Conservation (phyloP, 2,888 invertebrate species). For the Noctua janthina region DNA sequence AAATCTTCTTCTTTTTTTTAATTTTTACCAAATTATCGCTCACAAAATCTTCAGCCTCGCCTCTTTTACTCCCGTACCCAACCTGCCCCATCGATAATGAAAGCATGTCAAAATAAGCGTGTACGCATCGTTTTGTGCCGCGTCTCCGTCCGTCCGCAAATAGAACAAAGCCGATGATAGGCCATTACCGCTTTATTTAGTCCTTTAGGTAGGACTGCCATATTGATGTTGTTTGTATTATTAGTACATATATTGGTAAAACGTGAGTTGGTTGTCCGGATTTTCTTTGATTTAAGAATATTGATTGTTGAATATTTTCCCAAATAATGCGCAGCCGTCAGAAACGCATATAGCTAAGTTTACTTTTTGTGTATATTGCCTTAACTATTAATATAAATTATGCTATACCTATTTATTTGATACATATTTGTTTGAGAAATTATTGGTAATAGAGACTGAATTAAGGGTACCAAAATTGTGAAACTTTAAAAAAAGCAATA, state of each 20-base stretch:
- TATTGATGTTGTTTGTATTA: slow-evolving; percentile 46
- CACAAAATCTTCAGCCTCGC: slow-evolving; percentile 26
- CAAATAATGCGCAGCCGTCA: not conserved
- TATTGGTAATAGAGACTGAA: not conserved
- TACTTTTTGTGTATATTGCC: not conserved
- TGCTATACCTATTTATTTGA: not conserved
- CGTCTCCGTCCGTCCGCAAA: slow-evolving; percentile 57
- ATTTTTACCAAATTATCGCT: not conserved
- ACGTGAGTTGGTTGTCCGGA: not conserved
- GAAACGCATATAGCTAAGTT: not conserved
- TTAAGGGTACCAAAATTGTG: no score
- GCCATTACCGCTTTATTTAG: slow-evolving; percentile 62
- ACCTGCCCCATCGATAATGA: slow-evolving; percentile 62
- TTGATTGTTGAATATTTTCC: not conserved
- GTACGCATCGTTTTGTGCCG: slow-evolving; percentile 47
- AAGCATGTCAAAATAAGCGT: slow-evolving; percentile 65
- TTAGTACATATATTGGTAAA: slow-evolving; percentile 37
- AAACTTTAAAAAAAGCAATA: no score
- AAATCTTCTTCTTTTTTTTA: no score
- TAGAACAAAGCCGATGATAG: slow-evolving; percentile 66
- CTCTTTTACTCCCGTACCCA: not conserved
- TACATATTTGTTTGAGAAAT: not conserved
- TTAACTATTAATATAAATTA: not conserved
- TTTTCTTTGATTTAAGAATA: not conserved
- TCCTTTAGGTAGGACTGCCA: slow-evolving; percentile 38